Evolutionary conservation across 2,888 invertebrate species (phyloP), one percentile per base, ranked within the genome.

Genomic region (Galerucella pusilla): DNA sequence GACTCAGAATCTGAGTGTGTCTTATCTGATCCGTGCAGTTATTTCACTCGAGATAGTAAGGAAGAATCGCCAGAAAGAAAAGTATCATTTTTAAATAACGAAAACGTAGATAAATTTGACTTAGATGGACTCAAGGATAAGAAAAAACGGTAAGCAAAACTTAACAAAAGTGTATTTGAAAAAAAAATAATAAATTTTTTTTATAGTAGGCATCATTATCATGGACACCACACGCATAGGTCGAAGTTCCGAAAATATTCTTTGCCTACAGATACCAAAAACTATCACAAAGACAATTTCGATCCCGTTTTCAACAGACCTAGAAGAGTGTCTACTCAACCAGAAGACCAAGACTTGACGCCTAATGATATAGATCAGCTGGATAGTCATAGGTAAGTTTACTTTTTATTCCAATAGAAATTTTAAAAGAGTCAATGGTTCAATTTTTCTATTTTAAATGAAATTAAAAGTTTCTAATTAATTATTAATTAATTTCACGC

Each of bases 311-410:
- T 83, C 81, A 77, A 78, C 73, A 80, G 79, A 78, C 76, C 79
- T 74, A 89, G 92, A 64, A 89, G 92, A 78, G 90, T 93, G 80
- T 93, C 93, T 80, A 91, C 92, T 68, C 93, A 92, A 84, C 92
- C 94, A 59, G 94, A 94, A 82, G 96, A 96, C 86, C 93, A 94
- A 79, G 91, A 92, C 45, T 90, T 96, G 76, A 91, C 92, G 77
- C 94, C 94, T 82, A 91, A 93, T 49, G 96, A 96, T 88, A 91
- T 93, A 82, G 96, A 95, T 85, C 94, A 95, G 81, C 89, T 96
- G 86, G 93, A 93, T 83, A 93, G 93, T 75, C 94, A 94, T 87
- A 82, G 87, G 77, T 78, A 61, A 68, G 70, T 28, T 14, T 5
- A 9, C 11, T 46, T n/a, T n/a, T n/a, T n/a, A n/a, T n/a, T n/a